Evolutionary conservation across 2,888 invertebrate genomes (phyloP).

Genomic region (Callinectes sapidus): DNA sequence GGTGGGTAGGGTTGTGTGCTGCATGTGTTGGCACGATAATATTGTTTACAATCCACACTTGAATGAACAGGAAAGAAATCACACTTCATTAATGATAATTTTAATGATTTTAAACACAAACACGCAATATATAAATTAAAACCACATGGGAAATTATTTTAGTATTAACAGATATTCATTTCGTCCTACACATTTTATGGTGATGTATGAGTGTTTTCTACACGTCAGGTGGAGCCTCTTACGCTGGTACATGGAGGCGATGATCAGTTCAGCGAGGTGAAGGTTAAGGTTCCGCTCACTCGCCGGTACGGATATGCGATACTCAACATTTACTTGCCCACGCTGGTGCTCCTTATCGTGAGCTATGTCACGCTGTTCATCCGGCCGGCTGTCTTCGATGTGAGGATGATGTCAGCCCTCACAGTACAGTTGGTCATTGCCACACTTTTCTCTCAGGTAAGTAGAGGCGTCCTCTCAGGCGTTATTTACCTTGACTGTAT

Average conservation of each 20-base stretch:
- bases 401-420: slow-evolving; percentile 69
- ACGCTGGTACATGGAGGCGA: neutral
- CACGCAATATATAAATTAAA: neutral
- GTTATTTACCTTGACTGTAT: neutral
- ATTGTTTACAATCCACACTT: neutral
- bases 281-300: slow-evolving; percentile 47
- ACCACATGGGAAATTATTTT: neutral
- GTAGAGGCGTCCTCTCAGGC: neutral
- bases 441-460: slow-evolving; percentile 71
- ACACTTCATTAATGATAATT: neutral
- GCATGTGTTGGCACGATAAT: neutral
- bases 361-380: slow-evolving; percentile 71
- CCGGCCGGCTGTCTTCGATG: slow-evolving; percentile 64
- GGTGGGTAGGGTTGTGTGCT: slow-evolving; percentile 28
- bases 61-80: neutral
- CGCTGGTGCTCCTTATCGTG: slow-evolving; percentile 65
- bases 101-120: neutral
- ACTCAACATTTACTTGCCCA: slow-evolving; percentile 71
- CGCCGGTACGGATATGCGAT: slow-evolving; percentile 67
- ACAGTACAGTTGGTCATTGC: slow-evolving; percentile 71
- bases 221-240: slow-evolving; percentile 42
- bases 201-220: neutral
- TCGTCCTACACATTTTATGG: neutral
- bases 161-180: neutral
- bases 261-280: slow-evolving; percentile 51